These are phyloP conservation scores for Acinonyx jubatus DNA, from an alignment of 2,113 vertebrate species.

Conservation along the genomic window DNA sequence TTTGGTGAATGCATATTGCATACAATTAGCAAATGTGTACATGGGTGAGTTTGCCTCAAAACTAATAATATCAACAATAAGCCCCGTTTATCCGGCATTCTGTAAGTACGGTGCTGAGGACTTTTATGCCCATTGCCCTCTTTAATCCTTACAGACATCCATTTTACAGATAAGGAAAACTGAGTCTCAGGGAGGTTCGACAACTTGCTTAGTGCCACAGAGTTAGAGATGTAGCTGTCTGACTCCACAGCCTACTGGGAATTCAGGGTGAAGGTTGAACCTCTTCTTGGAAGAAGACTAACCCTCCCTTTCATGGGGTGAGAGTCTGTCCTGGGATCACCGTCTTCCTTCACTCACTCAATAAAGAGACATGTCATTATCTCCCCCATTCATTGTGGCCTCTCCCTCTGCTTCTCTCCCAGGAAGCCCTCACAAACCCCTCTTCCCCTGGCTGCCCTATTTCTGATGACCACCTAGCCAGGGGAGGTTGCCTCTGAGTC, in stretches of 20 bases:
- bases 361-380: neutral
- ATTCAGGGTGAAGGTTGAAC: no score
- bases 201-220: neutral
- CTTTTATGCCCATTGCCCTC: neutral
- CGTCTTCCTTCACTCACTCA: neutral
- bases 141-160: neutral
- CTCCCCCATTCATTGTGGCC: neutral
- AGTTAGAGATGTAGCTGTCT: neutral
- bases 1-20: neutral
- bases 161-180: conserved; percentile 1
- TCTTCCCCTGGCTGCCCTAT: neutral
- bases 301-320: neutral
- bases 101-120: neutral
- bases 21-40: neutral
- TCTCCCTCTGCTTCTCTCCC: neutral
- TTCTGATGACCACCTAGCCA: neutral
- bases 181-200: neutral
- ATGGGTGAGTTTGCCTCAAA: neutral
- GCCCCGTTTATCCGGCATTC: neutral
- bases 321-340: neutral
- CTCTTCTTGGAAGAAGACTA: neutral
- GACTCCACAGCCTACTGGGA: neutral
- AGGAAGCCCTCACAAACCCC: neutral
- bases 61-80: neutral
- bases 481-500: neutral